Conservation (phyloP, 2,888 invertebrate genomes). For the Dysmachus trigonus region DNA sequence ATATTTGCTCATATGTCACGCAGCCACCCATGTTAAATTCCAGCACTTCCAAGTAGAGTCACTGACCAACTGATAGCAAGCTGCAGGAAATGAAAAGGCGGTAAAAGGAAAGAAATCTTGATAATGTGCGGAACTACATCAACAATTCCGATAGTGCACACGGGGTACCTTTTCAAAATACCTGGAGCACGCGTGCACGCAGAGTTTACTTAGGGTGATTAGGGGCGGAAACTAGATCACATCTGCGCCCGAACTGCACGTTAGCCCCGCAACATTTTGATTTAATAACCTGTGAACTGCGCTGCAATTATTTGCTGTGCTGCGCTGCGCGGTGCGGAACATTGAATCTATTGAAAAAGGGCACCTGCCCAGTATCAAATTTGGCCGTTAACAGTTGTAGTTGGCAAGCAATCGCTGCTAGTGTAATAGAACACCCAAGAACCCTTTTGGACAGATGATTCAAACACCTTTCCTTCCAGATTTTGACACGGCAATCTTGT, state of each 20-base stretch:
- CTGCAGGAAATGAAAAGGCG: constrained; percentile 29
- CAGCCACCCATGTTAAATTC: not conserved
- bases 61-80: constrained; percentile 6
- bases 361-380: constrained; percentile 24
- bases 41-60: not conserved
- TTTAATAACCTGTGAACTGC: constrained; percentile 23
- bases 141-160: constrained; percentile 38
- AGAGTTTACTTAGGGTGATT: constrained; percentile 37
- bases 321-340: not conserved
- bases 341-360: not conserved
- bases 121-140: constrained; percentile 25
- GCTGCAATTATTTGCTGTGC: constrained; percentile 10
- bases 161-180: not conserved
- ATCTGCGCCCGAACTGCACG: constrained; percentile 25
- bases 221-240: constrained; percentile 21
- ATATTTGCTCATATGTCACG: not conserved
- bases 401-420: not conserved
- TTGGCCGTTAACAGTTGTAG: not conserved
- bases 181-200: constrained; percentile 6
- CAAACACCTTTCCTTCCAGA: not conserved
- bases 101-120: not conserved
- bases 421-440: constrained; percentile 8
- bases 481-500: not conserved
- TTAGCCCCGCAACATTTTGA: not conserved
- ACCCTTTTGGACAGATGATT: constrained; percentile 38